phyloP scores from a whole-genome alignment of 1,140 invertebrate species.

The Charaxes varanes region DNA sequence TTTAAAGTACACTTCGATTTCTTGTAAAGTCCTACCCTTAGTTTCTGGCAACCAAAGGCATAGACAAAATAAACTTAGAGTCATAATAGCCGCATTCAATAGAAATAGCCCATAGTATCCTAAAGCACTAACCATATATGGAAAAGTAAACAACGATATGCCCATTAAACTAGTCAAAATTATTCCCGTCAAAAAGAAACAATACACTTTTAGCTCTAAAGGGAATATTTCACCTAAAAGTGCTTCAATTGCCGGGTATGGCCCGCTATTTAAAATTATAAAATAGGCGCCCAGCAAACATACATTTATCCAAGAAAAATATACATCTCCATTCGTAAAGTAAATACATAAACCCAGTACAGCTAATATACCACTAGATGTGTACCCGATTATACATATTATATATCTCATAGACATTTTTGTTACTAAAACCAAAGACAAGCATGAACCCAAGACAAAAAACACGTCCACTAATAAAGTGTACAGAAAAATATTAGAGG shows the following conservation, averaged over 20 bases:
- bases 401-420: conserved; percentile 11
- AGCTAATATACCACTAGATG: conserved; percentile 2
- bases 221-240: conserved; percentile 17
- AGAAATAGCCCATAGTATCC: conserved; percentile 20
- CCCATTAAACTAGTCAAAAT: conserved; percentile 1
- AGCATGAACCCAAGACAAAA: conserved; percentile 8
- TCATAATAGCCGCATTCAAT: conserved; percentile 9
- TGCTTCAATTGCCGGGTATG: conserved; percentile 11
- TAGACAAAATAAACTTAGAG: conserved; percentile 13
- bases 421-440: conserved; percentile 4
- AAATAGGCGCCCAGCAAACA: conserved; percentile 14
- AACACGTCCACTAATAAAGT: conserved; percentile 15
- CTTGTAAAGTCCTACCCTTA: conserved; percentile 15
- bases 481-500: conserved; percentile 5
- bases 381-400: conserved; percentile 9
- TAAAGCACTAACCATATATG: conserved; percentile 5
- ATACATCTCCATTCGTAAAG: conserved; percentile 7
- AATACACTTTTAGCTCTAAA: conserved; percentile 17
- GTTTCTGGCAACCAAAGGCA: conserved; percentile 16
- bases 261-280: conserved; percentile 14
- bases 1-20: conserved; percentile 20
- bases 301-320: conserved; percentile 12
- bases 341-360: conserved; percentile 13
- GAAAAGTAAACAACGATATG: conserved; percentile 4
- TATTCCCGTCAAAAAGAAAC: conserved; percentile 6